Evolutionary conservation across 2,113 vertebrate genomes (phyloP).

Genomic region (Tetrax tetrax): DNA sequence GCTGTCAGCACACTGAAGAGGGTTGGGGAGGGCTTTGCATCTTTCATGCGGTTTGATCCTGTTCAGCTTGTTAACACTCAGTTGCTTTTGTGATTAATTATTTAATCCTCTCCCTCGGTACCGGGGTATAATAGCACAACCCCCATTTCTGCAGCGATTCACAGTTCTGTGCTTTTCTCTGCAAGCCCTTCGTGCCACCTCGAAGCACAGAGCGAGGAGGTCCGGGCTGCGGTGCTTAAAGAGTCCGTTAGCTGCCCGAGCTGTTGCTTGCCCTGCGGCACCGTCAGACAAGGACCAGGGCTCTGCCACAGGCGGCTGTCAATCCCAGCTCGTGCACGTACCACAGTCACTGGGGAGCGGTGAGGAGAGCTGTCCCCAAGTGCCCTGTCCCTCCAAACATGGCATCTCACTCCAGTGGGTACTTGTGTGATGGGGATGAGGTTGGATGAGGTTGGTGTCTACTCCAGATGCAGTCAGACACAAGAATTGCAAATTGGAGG

Average conservation of each 20-base stretch:
- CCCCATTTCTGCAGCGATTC: slow-evolving; percentile 66
- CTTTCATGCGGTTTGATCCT: slow-evolving; percentile 70
- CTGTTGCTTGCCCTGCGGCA: rapidly evolving
- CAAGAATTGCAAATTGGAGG: background rate
- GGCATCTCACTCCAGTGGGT: background rate
- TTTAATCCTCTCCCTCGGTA: slow-evolving; percentile 59
- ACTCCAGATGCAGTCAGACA: background rate
- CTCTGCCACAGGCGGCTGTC: background rate
- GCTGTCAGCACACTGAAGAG: background rate
- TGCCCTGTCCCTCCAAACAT: background rate
- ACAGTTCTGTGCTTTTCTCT: slow-evolving; percentile 33
- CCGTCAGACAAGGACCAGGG: rapidly evolving
- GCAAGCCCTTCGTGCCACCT: background rate
- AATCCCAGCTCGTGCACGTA: background rate
- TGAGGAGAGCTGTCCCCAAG: background rate
- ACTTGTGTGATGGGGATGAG: background rate
- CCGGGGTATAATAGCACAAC: slow-evolving; percentile 16
- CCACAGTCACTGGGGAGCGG: background rate
- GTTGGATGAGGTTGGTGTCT: rapidly evolving
- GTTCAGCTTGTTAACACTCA: slow-evolving; percentile 56
- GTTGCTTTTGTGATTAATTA: slow-evolving; percentile 75
- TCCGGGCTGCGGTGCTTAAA: background rate
- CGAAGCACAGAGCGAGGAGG: background rate
- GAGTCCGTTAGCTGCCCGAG: rapidly evolving
- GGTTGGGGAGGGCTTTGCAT: slow-evolving; percentile 12